These are phyloP conservation scores for Halcyon chelicuti DNA, from an alignment of 2,797 vertebrate species.

Conservation along the genomic window DNA sequence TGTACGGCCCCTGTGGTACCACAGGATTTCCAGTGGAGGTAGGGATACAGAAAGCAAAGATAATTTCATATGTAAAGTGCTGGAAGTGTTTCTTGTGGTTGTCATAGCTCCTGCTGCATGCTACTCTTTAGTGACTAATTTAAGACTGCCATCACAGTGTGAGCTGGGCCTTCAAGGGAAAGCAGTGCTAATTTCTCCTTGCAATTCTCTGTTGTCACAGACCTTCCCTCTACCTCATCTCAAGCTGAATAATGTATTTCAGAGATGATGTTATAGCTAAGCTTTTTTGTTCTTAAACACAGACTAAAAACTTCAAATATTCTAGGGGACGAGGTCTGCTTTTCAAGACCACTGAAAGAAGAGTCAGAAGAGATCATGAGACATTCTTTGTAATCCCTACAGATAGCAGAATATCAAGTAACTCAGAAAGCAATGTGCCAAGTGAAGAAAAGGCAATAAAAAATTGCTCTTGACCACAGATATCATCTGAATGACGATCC, in stretches of 20 bases:
- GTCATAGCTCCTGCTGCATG: neutral
- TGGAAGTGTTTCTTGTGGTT: neutral
- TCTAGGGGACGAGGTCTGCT: neutral
- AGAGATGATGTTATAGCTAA: neutral
- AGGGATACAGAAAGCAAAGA: neutral
- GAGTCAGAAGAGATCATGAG: neutral
- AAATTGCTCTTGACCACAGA: neutral
- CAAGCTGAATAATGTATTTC: accelerated
- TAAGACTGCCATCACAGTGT: neutral
- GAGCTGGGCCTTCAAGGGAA: neutral
- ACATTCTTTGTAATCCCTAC: neutral
- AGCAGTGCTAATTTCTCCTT: neutral
- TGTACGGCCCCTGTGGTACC: neutral
- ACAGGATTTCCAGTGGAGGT: neutral
- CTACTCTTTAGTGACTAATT: neutral
- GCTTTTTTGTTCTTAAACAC: neutral
- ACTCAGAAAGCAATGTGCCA: neutral
- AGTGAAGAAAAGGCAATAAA: neutral
- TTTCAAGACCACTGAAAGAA: neutral
- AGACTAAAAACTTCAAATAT: neutral
- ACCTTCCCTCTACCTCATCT: neutral
- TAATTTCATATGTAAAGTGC: neutral
- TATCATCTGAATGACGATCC: neutral
- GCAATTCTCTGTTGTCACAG: neutral
- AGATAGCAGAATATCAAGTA: neutral